Evolutionary conservation across 1,140 invertebrate species (phyloP), one percentile per base, ranked within the genome.

Genomic region (Chrysomallon squamiferum): DNA sequence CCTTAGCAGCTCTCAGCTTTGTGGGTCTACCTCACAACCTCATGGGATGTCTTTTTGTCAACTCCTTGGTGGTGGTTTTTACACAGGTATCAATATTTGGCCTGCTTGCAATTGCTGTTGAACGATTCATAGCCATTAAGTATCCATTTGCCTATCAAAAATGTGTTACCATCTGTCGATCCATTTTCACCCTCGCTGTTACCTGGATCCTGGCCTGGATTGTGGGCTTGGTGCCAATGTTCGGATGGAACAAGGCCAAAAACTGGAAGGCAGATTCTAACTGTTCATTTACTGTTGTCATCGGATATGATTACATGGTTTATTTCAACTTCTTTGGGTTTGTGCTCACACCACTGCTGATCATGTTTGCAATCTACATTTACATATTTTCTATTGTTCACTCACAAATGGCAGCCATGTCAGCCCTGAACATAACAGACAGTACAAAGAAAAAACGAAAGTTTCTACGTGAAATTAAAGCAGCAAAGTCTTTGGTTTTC

Each of bases 321-420:
- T 83, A 82, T 71, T 79, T 83, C 61, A 77, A 81, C 66, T 85
- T 84, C 64, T 85, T 83, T 60, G 78, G 75, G 9, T 79, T 78
- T 62, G 73, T 79, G 25, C 58, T 85, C 2, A 33, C 65, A 20
- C 82, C 83, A 3, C 65, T 85, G 15, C 20, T 83, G 11, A 72
- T 84, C 29, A 82, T 85, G 68, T 70, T 80, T 20, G 33, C 69
- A 25, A 76, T 85, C 15, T 84, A 85, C 58, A 52, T 68, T 11
- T 84, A 84, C 62, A 85, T 85, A 29, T 83, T 77, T 56, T 54
- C 66, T 27, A 76, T 80, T 25, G 75, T 85, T 20, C 41, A 67
- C 6, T 67, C 72, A 57, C 76, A 81, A 27, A 70, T 77, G 52
- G 58, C 63, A n/a, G 73, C 72, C 38, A 82, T 82, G 20, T 69